phyloP scores from a whole-genome alignment of 23 tunicate genomes.

The Clavelina lepadiformis region DNA sequence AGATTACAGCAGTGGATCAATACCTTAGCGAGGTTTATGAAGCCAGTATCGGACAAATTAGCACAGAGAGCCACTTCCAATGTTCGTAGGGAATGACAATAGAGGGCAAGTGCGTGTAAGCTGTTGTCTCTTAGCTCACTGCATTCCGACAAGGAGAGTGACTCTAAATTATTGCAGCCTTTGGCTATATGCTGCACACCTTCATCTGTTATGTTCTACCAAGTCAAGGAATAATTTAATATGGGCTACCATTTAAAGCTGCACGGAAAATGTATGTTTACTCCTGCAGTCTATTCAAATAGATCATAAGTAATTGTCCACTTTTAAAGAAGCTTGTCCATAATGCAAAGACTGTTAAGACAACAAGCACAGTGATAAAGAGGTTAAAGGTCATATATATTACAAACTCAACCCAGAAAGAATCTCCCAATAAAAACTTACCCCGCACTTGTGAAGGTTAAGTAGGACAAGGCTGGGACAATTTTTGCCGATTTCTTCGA shows the following conservation, averaged over 20 bases:
- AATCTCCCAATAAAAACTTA: constrained; percentile 12
- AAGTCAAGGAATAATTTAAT: too few relatives aligned
- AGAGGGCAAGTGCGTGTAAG: constrained; percentile 37
- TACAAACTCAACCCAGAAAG: not conserved
- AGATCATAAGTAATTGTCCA: too few relatives aligned
- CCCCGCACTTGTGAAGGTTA: constrained; percentile 79
- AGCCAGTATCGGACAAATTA: constrained; percentile 67
- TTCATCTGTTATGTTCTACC: constrained; percentile 75
- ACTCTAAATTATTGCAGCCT: constrained; percentile 68
- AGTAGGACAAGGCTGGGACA: constrained; percentile 43
- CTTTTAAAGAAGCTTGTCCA: too few relatives aligned
- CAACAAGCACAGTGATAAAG: too few relatives aligned
- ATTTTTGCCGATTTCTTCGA: constrained; percentile 46
- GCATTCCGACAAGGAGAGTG: constrained; percentile 74
- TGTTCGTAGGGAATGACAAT: constrained; percentile 67
- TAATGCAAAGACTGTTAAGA: too few relatives aligned
- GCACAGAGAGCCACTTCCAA: constrained; percentile 82
- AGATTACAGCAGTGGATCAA: too few relatives aligned
- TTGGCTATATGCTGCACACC: constrained; percentile 55
- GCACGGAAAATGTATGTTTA: too few relatives aligned
- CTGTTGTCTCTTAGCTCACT: constrained; percentile 44
- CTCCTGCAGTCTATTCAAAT: too few relatives aligned
- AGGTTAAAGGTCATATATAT: not conserved
- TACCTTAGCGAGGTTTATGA: constrained; percentile 78
- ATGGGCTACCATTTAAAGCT: too few relatives aligned